phyloP scores from a whole-genome alignment of 2,888 invertebrate species.

The Drosophila anomelani region DNA sequence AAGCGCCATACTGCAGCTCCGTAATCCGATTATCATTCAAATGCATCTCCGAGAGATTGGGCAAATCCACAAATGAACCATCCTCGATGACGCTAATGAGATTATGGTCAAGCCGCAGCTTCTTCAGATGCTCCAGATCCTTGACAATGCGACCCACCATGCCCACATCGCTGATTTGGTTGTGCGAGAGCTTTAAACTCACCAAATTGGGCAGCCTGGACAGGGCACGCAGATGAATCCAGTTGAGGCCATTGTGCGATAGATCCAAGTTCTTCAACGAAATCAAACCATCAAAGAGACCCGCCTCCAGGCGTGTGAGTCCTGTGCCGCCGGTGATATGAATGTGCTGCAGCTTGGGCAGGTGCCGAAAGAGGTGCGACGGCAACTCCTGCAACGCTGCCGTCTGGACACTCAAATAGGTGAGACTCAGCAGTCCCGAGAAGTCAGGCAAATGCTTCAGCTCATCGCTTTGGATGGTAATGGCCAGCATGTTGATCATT shows the following conservation, averaged over 20 bases:
- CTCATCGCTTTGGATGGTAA: slow-evolving; percentile 92
- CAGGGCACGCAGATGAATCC: slow-evolving; percentile 92
- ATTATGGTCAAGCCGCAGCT: slow-evolving; percentile 90
- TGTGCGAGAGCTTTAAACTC: slow-evolving; percentile 89
- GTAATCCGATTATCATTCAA: slow-evolving; percentile 90
- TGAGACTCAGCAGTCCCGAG: slow-evolving; percentile 89
- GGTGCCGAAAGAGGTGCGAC: slow-evolving; percentile 89
- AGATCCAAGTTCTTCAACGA: slow-evolving; percentile 90
- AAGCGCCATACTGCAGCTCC: slow-evolving; percentile 92
- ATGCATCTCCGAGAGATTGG: slow-evolving; percentile 88
- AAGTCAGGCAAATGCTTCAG: slow-evolving; percentile 91
- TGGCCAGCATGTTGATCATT: slow-evolving; percentile 91
- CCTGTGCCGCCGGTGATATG: slow-evolving; percentile 90
- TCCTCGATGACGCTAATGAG: slow-evolving; percentile 89
- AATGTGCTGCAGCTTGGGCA: slow-evolving; percentile 90
- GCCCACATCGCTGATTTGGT: slow-evolving; percentile 91
- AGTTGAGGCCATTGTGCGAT: slow-evolving; percentile 90
- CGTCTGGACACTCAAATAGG: slow-evolving; percentile 91
- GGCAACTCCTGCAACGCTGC: slow-evolving; percentile 88
- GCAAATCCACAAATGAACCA: slow-evolving; percentile 92
- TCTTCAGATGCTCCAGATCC: slow-evolving; percentile 90
- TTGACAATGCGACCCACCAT: slow-evolving; percentile 92
- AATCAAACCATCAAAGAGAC: slow-evolving; percentile 89
- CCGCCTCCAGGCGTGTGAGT: slow-evolving; percentile 89
- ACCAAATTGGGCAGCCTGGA: slow-evolving; percentile 88